phyloP scores from a whole-genome alignment of 2,888 invertebrate genomes.

The Noctua comes region DNA sequence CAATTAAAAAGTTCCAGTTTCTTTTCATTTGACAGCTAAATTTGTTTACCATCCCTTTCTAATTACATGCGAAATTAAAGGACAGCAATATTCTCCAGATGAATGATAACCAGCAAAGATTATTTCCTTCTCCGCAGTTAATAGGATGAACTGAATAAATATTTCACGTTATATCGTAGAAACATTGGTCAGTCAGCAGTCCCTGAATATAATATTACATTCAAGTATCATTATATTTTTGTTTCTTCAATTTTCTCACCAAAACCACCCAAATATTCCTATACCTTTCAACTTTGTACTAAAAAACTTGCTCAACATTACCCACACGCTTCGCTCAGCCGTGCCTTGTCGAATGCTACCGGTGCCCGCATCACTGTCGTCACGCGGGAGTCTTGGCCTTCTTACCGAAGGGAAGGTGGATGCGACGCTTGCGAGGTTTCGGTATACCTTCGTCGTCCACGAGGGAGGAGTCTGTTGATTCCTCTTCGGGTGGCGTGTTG shows the following conservation, averaged over 20 bases:
- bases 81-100: background rate
- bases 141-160: background rate
- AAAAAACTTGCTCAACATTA: slow-evolving; percentile 2
- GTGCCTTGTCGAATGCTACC: slow-evolving; percentile 30
- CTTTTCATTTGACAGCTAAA: background rate
- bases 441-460: slow-evolving; percentile 91
- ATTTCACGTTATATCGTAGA: background rate
- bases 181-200: background rate
- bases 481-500: slow-evolving; percentile 91
- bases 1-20: background rate
- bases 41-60: background rate
- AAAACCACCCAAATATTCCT: background rate
- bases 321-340: slow-evolving; percentile 51
- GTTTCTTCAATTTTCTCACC: background rate
- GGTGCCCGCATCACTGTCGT: slow-evolving; percentile 62
- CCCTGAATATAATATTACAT: background rate
- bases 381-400: slow-evolving; percentile 90
- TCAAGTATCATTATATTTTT: background rate
- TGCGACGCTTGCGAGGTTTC: slow-evolving; percentile 91
- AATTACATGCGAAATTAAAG: background rate
- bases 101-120: background rate
- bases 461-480: slow-evolving; percentile 93
- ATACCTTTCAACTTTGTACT: slow-evolving; percentile 45
- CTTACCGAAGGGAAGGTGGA: slow-evolving; percentile 92
- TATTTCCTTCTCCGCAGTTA: background rate